Base-by-base conservation (phyloP, 2,113 vertebrate genomes). In the Mastomys natalensis region DNA sequence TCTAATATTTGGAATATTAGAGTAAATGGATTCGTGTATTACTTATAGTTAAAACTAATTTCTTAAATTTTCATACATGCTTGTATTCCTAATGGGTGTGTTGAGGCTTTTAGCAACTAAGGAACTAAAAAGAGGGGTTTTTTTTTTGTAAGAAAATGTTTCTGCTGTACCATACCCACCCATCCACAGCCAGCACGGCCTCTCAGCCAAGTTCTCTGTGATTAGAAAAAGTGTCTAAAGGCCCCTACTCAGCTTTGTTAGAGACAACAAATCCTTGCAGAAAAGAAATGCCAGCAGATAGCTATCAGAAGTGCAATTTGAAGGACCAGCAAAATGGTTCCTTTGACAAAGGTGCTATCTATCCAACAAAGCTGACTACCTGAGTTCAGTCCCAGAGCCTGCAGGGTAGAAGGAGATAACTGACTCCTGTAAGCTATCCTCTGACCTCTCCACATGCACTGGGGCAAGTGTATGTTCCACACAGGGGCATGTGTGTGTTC, bases 1-100 rank as follows among this genome's bases (percentile, higher is more conserved):
- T 90, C 55, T 48, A 55, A 90, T 70, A 91, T 91, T 91, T 93
- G 48, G 64, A 93, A 66, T 66, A 66, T 31, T 66, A 66, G 29
- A 22, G 24, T 48, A 88, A 93, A 51, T 76, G 29, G 26, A 80
- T 90, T 31, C 13, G 22, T 62, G 13, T 24, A 10, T 78, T 40
- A 85, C 40, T 37, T 81, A 15, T 58, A 48, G 16, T 84, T 94
- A 68, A 24, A 70, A 64, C 40, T 80, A n/a, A 58, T 88, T 95
- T 90, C 68, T 84, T 7, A 31, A 87, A 7, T 68, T 68, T 89
- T 77, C 43, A 8, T 31, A 78, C 78, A 66, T 40, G 55, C 31
- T 60, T 76, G 66, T 12, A 21, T 31, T 70, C 29, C 29, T 93
- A 80, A 80, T 45, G 34, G 40, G 87, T 21, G 74, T 76, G 17